Base-by-base conservation (phyloP, 2,888 invertebrate species). In the Lepetodrilus schrolli region DNA sequence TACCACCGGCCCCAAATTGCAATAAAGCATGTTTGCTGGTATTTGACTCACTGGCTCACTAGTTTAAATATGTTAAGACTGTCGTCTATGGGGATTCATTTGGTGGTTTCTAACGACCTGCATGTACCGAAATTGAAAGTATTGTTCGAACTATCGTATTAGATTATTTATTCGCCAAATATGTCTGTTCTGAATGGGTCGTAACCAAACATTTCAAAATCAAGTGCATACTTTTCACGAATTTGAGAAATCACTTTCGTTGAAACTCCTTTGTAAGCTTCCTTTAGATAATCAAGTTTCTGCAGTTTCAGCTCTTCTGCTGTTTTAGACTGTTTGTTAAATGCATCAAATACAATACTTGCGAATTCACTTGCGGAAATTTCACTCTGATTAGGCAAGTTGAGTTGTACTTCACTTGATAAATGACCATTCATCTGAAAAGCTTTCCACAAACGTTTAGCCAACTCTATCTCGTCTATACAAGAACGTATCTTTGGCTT, bases 161-260 rank as follows among this genome's bases (percentile, higher is more conserved):
- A n/a, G n/a, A n/a, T n/a, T n/a, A n/a, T n/a, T n/a, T n/a, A n/a
- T n/a, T n/a, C n/a, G n/a, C n/a, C n/a, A n/a, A n/a, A n/a, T n/a
- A n/a, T n/a, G n/a, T n/a, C n/a, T n/a, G n/a, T n/a, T n/a, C n/a
- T n/a, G n/a, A n/a, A n/a, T n/a, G n/a, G n/a, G n/a, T 51, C 51
- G 30, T 51, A 51, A 26, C 30, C 51, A 51, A 51, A 51, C 51
- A 51, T 51, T 26, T 51, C 51, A 51, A 51, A 51, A n/a, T 51
- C 51, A 26, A 26, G 26, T 30, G 51, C 30, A 51, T 51, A 51
- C 30, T 10, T 51, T 13, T 51, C 13, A n/a, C 51, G 23, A 20
- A 51, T 51, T 23, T 21, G 30, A 5, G 23, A 13, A 26, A 51
- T 51, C 1, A 30, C 30, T 51, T 26, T 26, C 51, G n/a, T 13